Evolutionary conservation across 2,113 vertebrate genomes (phyloP).

Genomic region (Phycodurus eques): DNA sequence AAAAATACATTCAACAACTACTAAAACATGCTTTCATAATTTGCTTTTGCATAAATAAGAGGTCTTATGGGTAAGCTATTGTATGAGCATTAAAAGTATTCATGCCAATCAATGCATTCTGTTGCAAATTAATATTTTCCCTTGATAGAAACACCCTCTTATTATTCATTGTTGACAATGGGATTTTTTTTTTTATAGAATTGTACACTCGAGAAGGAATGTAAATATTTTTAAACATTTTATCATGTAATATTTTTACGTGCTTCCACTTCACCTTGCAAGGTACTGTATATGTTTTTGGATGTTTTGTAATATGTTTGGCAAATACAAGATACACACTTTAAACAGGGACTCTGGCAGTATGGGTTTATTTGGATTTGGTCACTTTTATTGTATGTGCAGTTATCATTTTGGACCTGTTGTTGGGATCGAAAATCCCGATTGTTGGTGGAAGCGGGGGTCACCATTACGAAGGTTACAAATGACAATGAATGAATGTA

Average conservation of each 20-base stretch:
- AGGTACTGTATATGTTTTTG: conserved; percentile 53
- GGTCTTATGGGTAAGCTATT: background rate
- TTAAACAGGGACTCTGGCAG: conserved; percentile 25
- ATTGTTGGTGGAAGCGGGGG: no score
- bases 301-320: conserved; percentile 47
- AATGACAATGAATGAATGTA: no score
- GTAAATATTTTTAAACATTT: conserved; percentile 52
- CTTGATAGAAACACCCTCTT: background rate
- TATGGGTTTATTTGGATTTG: conserved; percentile 15
- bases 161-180: conserved; percentile 15
- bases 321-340: conserved; percentile 57
- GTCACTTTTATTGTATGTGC: conserved; percentile 7
- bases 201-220: conserved; percentile 48
- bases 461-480: no score
- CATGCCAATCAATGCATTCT: background rate
- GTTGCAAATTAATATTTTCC: conserved; percentile 3
- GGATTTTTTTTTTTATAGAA: conserved; percentile 35
- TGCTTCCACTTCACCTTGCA: conserved; percentile 50
- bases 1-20: background rate
- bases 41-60: background rate
- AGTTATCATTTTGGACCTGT: background rate
- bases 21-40: background rate
- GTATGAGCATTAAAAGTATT: background rate
- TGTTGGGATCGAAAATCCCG: no score
- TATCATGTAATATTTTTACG: conserved; percentile 32